Percentiles rank a stretch among this genome's conserved stretches.
Conservation (phyloP, 2,888 invertebrate species). For the Micropterix aruncella region DNA sequence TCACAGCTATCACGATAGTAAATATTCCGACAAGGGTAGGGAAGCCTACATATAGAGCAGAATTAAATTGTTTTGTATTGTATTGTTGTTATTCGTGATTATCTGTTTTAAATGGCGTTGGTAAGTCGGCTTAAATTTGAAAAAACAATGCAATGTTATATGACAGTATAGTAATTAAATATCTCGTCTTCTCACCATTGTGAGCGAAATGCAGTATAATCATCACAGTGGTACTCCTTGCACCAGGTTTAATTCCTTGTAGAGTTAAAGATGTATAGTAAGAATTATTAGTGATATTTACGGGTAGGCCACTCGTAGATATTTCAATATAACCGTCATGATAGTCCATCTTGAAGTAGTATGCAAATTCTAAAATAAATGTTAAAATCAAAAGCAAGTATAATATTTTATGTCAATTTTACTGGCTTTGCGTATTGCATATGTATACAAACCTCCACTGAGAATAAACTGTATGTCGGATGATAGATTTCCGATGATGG, state of each 20-base stretch:
- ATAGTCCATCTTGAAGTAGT: not conserved
- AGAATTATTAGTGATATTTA: not conserved
- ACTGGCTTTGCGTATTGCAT: too few species aligned
- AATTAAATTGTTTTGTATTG: too few species aligned
- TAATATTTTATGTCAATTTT: too few species aligned
- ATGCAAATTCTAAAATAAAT: not conserved
- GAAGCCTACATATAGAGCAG: too few species aligned
- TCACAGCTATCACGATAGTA: too few species aligned
- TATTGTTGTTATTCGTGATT: too few species aligned
- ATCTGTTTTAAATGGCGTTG: too few species aligned
- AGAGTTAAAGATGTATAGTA: not conserved
- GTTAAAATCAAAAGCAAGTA: too few species aligned
- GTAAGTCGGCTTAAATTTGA: too few species aligned
- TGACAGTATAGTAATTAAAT: too few species aligned
- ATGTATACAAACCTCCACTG: not conserved
- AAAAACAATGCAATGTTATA: too few species aligned
- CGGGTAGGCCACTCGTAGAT: slow-evolving; percentile 24
- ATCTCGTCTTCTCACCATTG: slow-evolving; percentile 6
- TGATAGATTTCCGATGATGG: not conserved
- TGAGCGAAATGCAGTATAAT: slow-evolving; percentile 13
- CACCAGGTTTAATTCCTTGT: not conserved
- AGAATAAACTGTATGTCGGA: not conserved
- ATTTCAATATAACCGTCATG: not conserved
- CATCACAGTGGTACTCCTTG: slow-evolving; percentile 1
- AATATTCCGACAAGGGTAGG: too few species aligned